phyloP scores from a whole-genome alignment of 1,140 invertebrate species.

The Macrostomum lignano region DNA sequence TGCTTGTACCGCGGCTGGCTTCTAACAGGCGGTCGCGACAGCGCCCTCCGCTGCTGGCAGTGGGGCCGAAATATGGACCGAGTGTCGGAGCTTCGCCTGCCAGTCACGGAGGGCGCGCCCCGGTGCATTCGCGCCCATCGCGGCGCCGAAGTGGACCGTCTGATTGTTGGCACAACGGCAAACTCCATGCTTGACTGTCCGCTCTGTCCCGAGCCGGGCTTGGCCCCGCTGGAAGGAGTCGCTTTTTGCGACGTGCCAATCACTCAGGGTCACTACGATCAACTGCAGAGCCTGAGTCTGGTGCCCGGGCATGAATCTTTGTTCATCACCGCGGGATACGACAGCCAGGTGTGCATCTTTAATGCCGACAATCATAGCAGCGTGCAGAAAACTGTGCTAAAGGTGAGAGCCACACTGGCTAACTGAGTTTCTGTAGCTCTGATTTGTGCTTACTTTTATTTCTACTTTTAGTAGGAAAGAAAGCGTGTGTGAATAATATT shows the following conservation, averaged over 20 bases:
- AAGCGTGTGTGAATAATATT: too few relatives aligned
- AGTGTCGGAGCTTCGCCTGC: not conserved
- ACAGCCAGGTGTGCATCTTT: constrained; percentile 1
- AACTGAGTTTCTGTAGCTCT: too few relatives aligned
- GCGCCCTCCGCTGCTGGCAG: not conserved
- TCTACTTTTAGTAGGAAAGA: too few relatives aligned
- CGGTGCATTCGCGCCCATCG: not conserved
- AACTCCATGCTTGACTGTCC: not conserved
- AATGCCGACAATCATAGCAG: not conserved
- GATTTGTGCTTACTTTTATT: too few relatives aligned
- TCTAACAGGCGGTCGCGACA: not conserved
- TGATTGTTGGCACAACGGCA: not conserved
- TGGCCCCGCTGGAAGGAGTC: not conserved
- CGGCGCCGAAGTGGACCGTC: not conserved
- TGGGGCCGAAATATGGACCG: not conserved
- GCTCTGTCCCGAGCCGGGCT: not conserved
- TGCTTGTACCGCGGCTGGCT: too few relatives aligned
- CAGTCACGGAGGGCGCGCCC: not conserved
- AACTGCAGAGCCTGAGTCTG: not conserved
- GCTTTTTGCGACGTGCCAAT: not conserved
- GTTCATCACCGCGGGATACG: not conserved
- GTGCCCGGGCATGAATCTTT: not conserved
- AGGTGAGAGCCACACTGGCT: too few relatives aligned
- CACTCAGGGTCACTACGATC: constrained; percentile 2
- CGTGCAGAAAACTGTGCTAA: not conserved